Conservation (phyloP, 92 coral and sea anemone species). For the Diadumene lineata region DNA sequence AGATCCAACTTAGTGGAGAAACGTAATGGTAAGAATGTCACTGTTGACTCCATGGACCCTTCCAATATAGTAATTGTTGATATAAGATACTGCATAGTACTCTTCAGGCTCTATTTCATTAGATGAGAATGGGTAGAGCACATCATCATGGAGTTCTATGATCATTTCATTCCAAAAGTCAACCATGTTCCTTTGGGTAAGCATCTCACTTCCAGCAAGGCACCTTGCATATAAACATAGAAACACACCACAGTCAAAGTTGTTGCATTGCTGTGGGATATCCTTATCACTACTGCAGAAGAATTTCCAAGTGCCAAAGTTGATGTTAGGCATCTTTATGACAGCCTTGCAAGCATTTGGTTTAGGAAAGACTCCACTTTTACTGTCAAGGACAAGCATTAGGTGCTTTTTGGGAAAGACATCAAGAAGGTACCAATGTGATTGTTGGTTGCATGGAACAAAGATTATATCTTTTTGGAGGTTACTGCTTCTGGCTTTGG, state of each 20-base stretch:
- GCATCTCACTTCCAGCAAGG: conserved; percentile 37
- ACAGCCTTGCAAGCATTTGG: conserved; percentile 23
- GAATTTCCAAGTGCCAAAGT: conserved; percentile 37
- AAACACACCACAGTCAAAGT: conserved; percentile 50
- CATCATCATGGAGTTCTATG: conserved; percentile 20
- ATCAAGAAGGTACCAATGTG: conserved; percentile 45
- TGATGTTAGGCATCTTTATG: conserved; percentile 17
- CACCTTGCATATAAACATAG: conserved; percentile 57
- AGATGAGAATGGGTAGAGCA: conserved; percentile 19
- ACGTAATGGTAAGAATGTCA: no score
- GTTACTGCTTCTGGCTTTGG: conserved; percentile 13
- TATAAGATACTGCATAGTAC: conserved; percentile 41
- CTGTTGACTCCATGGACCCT: no score
- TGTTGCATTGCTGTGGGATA: conserved; percentile 46
- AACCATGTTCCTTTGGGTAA: conserved; percentile 38
- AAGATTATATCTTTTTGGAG: conserved; percentile 1
- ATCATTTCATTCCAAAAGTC: conserved; percentile 27
- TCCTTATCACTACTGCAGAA: conserved; percentile 21
- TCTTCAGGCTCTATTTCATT: conserved; percentile 25
- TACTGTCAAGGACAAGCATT: conserved; percentile 33
- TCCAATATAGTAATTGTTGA: no score
- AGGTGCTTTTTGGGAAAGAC: conserved; percentile 36
- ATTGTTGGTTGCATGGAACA: neutral
- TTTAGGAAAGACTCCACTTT: conserved; percentile 35
- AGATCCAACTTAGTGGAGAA: no score